phyloP scores from a whole-genome alignment of 2,888 invertebrate genomes.

The Biston stratarius region DNA sequence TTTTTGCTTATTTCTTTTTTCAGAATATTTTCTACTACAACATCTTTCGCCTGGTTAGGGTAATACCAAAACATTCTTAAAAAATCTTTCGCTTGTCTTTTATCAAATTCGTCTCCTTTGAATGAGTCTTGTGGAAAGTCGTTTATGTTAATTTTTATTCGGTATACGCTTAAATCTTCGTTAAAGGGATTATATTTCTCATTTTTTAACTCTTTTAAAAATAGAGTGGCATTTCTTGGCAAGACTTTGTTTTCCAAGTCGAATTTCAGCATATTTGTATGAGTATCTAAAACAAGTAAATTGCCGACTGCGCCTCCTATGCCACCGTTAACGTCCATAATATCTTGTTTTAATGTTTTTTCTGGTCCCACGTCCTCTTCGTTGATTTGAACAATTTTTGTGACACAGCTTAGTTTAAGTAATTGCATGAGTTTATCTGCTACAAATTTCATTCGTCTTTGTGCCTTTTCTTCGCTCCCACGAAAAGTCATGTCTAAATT shows the following conservation, averaged over 20 bases:
- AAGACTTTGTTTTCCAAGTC: conserved; percentile 39
- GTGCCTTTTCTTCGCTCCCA: conserved; percentile 32
- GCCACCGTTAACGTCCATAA: conserved; percentile 50
- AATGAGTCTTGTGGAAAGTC: conserved; percentile 54
- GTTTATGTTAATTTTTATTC: conserved; percentile 48
- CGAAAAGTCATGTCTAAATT: conserved; percentile 51
- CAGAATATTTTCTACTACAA: conserved; percentile 50
- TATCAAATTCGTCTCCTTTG: conserved; percentile 50
- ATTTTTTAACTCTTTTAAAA: conserved; percentile 39
- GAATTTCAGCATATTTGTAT: conserved; percentile 47
- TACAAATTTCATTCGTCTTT: conserved; percentile 36
- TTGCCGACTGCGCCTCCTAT: conserved; percentile 58
- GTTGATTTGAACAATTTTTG: conserved; percentile 45
- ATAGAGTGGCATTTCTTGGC: conserved; percentile 46
- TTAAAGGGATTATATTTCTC: conserved; percentile 5
- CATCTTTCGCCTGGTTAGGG: conserved; percentile 58
- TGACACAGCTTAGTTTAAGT: conserved; percentile 27
- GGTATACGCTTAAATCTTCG: conserved; percentile 39
- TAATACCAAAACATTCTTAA: conserved; percentile 58
- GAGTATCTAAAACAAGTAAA: conserved; percentile 46
- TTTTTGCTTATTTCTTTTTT: conserved; percentile 51
- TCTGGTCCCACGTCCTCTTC: conserved; percentile 47
- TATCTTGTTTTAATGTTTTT: conserved; percentile 47
- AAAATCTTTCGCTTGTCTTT: conserved; percentile 50
- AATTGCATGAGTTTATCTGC: conserved; percentile 34